Conservation (phyloP, 2,797 vertebrate genomes). For the Falco concolor region DNA sequence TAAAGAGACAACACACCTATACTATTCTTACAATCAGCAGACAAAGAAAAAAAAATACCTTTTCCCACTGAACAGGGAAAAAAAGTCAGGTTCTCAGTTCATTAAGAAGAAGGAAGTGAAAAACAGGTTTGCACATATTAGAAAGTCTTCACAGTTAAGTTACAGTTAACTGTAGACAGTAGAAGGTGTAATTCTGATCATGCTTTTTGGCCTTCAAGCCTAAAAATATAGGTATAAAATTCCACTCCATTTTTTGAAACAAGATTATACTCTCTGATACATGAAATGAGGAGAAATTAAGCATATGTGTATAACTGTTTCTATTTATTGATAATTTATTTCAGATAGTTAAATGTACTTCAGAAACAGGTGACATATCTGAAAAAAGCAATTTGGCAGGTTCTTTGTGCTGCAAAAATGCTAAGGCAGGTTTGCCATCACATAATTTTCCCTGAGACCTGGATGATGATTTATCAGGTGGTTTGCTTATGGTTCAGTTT, state of each 20-base stretch:
- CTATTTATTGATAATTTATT: neutral
- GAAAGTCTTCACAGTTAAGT: neutral
- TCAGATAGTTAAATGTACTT: neutral
- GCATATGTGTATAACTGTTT: rapidly evolving
- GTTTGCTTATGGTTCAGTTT: neutral
- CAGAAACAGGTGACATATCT: neutral
- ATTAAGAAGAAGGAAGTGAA: neutral
- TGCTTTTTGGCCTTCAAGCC: neutral
- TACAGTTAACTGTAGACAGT: no score
- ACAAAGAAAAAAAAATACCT: neutral
- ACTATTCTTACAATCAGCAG: neutral
- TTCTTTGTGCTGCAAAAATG: neutral
- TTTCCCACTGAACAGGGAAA: neutral
- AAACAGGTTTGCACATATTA: neutral
- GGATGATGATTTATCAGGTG: neutral
- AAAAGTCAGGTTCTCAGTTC: neutral
- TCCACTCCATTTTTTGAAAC: neutral
- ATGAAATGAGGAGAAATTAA: neutral
- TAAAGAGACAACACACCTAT: neutral
- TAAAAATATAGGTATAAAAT: neutral
- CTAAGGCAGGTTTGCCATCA: neutral
- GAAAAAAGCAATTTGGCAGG: neutral
- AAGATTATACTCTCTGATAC: neutral
- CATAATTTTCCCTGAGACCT: neutral
- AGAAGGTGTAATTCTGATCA: neutral